Conservation (phyloP, 2,113 vertebrate genomes). For the Rhinopomastus cyanomelas region DNA sequence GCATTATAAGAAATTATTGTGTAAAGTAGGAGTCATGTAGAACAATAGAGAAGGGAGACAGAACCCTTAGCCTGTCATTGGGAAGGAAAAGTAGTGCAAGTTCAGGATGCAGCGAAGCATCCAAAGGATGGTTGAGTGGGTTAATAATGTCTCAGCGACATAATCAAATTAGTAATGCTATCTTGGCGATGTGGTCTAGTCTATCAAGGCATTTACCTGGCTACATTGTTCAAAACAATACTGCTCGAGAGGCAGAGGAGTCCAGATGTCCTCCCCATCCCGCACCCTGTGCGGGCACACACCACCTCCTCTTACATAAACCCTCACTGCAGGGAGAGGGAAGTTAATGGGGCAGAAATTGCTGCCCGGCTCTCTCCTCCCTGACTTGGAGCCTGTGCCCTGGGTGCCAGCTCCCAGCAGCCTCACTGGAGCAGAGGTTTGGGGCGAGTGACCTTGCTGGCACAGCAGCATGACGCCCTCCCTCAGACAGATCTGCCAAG, state of each 20-base stretch:
- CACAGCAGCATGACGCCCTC: background rate
- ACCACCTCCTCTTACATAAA: background rate
- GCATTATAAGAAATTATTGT: slow-evolving; percentile 33
- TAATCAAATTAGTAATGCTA: slow-evolving; percentile 68
- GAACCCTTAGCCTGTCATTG: background rate
- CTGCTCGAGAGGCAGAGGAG: background rate
- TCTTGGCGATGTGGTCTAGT: background rate
- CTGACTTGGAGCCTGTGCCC: background rate
- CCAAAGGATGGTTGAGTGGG: slow-evolving; percentile 55
- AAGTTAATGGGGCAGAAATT: slow-evolving; percentile 37
- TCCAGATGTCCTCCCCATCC: slow-evolving; percentile 10
- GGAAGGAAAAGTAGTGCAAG: background rate
- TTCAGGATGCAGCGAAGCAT: slow-evolving; percentile 42
- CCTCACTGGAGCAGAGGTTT: background rate
- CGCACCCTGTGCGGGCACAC: fast-evolving
- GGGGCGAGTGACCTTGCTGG: fast-evolving
- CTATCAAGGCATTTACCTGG: slow-evolving; percentile 61
- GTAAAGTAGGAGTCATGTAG: background rate
- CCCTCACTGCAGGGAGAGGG: background rate
- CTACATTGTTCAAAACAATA: slow-evolving; percentile 24
- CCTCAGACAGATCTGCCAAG: background rate
- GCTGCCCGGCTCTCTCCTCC: fast-evolving
- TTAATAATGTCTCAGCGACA: slow-evolving; percentile 61
- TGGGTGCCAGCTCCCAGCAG: background rate
- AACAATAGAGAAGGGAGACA: slow-evolving; percentile 51